Percentiles rank a stretch among this genome's conserved stretches.
These are phyloP conservation scores for Drosophila suboccidentalis DNA, from an alignment of 2,888 invertebrate genomes.

Conservation along the genomic window DNA sequence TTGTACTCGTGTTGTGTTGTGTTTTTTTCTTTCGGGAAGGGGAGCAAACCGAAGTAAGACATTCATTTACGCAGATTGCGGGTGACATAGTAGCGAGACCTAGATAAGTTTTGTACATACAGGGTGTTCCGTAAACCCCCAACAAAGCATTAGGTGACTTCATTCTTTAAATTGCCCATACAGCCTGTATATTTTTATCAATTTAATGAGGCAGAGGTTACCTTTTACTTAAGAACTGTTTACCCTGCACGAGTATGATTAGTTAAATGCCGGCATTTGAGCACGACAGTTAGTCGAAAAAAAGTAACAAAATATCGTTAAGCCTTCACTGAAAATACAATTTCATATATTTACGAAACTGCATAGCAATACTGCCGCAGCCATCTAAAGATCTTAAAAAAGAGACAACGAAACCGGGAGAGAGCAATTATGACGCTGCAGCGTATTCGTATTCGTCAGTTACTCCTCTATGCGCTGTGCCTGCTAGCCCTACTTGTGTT, in stretches of 20 bases:
- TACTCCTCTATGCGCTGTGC: constrained; percentile 58
- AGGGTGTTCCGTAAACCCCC: constrained; percentile 48
- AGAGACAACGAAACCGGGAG: not conserved
- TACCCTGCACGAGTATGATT: constrained; percentile 69
- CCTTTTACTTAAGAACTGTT: constrained; percentile 56
- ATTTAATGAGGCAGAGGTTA: constrained; percentile 34
- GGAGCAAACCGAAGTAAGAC: constrained; percentile 34
- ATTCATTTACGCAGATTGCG: constrained; percentile 72
- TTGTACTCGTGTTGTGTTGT: not conserved
- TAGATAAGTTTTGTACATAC: constrained; percentile 68
- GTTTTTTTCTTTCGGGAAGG: not conserved
- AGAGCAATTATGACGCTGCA: constrained; percentile 41
- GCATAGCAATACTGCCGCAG: constrained; percentile 1
- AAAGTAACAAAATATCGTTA: not conserved
- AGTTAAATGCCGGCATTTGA: constrained; percentile 79
- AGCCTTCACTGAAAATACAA: constrained; percentile 3
- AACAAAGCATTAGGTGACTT: not conserved
- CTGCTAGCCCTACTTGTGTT: constrained; percentile 64
- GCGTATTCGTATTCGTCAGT: constrained; percentile 49
- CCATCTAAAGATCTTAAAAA: not conserved
- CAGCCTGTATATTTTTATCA: constrained; percentile 68
- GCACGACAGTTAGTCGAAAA: constrained; percentile 47
- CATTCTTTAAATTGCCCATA: not conserved
- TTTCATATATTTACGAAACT: constrained; percentile 43
- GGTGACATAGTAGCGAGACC: constrained; percentile 44